Base-by-base conservation (phyloP, 2,888 invertebrate genomes). In the Heliothis peltigera region DNA sequence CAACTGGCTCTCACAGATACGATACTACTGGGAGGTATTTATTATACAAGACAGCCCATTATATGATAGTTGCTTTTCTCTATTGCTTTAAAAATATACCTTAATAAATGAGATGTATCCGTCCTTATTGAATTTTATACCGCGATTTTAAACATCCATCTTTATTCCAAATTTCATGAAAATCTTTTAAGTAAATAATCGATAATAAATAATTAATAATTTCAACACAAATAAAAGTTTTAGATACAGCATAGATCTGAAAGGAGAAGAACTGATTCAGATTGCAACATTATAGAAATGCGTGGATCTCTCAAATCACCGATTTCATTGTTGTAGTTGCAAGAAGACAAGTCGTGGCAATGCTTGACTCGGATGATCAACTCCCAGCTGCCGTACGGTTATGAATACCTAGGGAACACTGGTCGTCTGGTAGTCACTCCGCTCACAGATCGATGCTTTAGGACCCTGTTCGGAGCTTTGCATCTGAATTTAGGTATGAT, bases 351-450 rank as follows among this genome's bases (percentile, higher is more conserved):
- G 7, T 78, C 84, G 2, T 64, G n/a, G 92, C 94, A 95, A 82
- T 92, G 98, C 81, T 96, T 96, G 55, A 97, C 98, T 0, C 96
- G 97, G 64, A 98, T 99, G 97, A 98, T 98, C 57, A 99, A 99
- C 88, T 98, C 98, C 0, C 96, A 96, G 25, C 95, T 99, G 58
- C 96, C 96, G 90, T 99, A 99, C 90, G 98, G 98, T 1, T 98
- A 99, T 87, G 99, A 99, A 92, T 99, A 99, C 90, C 95, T 99
- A 57, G 99, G 98, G 1, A 99, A 99, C 87, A 97, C 97, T 0
- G 96, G 97, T 0, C 96, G 98, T 18, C 95, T 99, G 18, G 99
- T 99, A 5, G 98, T 99, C 64, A 99, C 99, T 0, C 99, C 99
- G 0, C 95, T 99, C 66, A 99, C 99, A 0, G 99, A 99, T 92